Evolutionary conservation across 2,888 invertebrate species (phyloP), one percentile per base, ranked within the genome.

Genomic region (Heliconius sara): DNA sequence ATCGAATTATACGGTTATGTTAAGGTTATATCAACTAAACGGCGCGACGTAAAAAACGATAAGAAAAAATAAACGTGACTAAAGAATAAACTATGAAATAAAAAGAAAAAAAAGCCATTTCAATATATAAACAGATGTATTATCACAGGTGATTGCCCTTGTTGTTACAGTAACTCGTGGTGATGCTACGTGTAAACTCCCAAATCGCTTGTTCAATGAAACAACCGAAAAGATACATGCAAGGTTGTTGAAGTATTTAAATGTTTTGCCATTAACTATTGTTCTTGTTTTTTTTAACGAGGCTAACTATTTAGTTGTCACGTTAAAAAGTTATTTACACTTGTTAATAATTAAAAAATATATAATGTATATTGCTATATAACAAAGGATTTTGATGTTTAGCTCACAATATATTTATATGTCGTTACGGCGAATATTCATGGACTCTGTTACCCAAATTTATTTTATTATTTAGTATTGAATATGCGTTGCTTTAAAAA

Each of bases 91-190:
- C 6, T 5, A 63, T 25, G 27, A 63, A 63, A 63, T 16, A 27
- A 27, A 65, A 27, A 27, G 13, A 7, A 73, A 52, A 57, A 57
- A 27, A 52, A 13, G 13, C 34, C 13, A 34, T 57, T 30, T 73
- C 13, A 34, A 3, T 57, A 73, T 22, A 57, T 57, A 73, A 57
- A 34, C 13, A 57, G 4, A 34, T 13, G 34, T 57, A n/a, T 57
- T 73, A 73, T 73, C 57, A 16, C 34, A 57, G 72, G 30, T 72
- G 72, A 57, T 27, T 72, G 71, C 60, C 72, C 72, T 73, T 73
- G 72, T 71, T 13, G 43, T 60, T 60, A 7, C 27, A 52, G 39
- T 34, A 68, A 16, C 72, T 57, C 34, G 57, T 73, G 34, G 34
- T 57, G 7, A 73, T 73, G 72, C 72, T 60, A 57, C 34, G 72